A percentile compares a stretch with the other conserved stretches of the same genome.
Evolutionary conservation across 2,113 vertebrate genomes (phyloP).

Genomic region (Catharus bicknelli): DNA sequence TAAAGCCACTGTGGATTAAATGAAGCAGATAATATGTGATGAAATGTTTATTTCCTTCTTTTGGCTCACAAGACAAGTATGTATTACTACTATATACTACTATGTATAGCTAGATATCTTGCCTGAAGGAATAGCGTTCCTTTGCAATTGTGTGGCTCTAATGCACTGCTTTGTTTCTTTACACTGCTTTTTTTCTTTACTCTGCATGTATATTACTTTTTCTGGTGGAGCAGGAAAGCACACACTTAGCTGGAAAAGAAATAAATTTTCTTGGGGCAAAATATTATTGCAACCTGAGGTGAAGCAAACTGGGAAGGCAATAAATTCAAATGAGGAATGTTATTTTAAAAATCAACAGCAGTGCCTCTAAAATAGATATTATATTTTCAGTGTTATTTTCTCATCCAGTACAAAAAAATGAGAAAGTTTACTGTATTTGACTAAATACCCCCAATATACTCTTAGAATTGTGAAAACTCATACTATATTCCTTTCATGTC

Average conservation of each 20-base stretch:
- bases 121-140: conserved; percentile 5
- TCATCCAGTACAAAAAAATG: background rate
- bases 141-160: background rate
- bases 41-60: conserved; percentile 64
- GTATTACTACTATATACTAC: background rate
- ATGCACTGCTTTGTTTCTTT: background rate
- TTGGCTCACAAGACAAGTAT: conserved; percentile 43
- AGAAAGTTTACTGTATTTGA: background rate
- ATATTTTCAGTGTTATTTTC: background rate
- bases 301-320: background rate
- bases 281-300: background rate
- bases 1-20: conserved; percentile 62
- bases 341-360: background rate
- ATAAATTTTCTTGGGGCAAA: background rate
- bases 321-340: background rate
- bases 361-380: background rate
- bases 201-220: background rate
- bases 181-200: background rate
- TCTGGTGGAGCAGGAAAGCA: background rate
- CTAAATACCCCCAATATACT: background rate
- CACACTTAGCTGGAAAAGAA: background rate
- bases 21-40: conserved; percentile 67
- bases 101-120: background rate
- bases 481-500: background rate
- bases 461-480: background rate